phyloP scores from a whole-genome alignment of 2,888 invertebrate species.

The Caenorhabditis sp. region DNA sequence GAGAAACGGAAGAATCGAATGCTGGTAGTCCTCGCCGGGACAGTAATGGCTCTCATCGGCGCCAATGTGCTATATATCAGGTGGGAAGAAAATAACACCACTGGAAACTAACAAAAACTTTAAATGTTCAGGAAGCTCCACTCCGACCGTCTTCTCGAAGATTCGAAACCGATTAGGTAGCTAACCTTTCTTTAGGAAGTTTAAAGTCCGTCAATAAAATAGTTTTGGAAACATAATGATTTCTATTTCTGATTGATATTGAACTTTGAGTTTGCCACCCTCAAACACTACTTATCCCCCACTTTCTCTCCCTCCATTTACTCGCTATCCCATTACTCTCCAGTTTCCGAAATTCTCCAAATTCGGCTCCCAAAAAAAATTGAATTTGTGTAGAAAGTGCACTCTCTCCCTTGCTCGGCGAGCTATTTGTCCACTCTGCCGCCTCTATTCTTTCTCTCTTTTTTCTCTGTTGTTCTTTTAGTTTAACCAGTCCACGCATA shows the following conservation, averaged over 20 bases:
- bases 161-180: slow-evolving; percentile 23
- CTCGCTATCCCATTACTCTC: background rate
- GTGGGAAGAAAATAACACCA: slow-evolving; percentile 1
- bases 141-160: slow-evolving; percentile 21
- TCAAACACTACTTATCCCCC: background rate
- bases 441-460: background rate
- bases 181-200: background rate
- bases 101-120: background rate
- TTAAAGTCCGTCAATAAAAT: background rate
- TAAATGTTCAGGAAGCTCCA: slow-evolving; percentile 45
- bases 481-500: slow-evolving; percentile 50
- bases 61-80: slow-evolving; percentile 54
- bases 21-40: slow-evolving; percentile 23
- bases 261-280: background rate
- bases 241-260: background rate
- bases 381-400: slow-evolving; percentile 35
- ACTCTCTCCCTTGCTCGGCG: slow-evolving; percentile 10
- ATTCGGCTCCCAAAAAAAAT: slow-evolving; percentile 17
- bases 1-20: slow-evolving; percentile 60
- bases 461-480: slow-evolving; percentile 40
- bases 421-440: slow-evolving; percentile 8
- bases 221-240: background rate
- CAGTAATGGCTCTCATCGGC: slow-evolving; percentile 30
- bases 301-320: background rate
- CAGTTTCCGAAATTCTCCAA: slow-evolving; percentile 14